Percentiles rank a stretch among this genome's conserved stretches.
Evolutionary conservation across 2,888 invertebrate species (phyloP).

Genomic region (Lordiphosa andalusiaca): DNA sequence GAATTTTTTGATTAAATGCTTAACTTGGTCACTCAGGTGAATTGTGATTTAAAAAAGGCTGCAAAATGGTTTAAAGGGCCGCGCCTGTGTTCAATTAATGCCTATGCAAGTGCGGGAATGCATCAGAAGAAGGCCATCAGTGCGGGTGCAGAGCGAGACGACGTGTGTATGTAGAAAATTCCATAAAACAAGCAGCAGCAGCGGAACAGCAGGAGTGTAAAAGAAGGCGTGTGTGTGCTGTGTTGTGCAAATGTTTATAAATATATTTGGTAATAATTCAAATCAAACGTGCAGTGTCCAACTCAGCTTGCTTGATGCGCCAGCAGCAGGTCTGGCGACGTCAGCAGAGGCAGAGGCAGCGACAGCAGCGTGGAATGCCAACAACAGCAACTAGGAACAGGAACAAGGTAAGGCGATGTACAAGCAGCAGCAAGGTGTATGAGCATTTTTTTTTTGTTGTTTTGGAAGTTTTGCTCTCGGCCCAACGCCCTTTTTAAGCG

Average conservation of each 20-base stretch:
- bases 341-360: constrained; percentile 33
- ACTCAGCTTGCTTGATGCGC: constrained; percentile 49
- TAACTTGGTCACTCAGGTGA: neutral
- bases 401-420: constrained; percentile 25
- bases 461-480: constrained; percentile 42
- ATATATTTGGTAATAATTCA: constrained; percentile 44
- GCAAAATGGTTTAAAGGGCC: constrained; percentile 1
- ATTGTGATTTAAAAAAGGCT: constrained; percentile 5
- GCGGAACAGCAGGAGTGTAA: constrained; percentile 4
- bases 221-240: constrained; percentile 23
- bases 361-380: constrained; percentile 50
- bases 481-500: constrained; percentile 65
- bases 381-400: constrained; percentile 23
- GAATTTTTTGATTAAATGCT: constrained; percentile 29
- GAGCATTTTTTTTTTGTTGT: constrained; percentile 17
- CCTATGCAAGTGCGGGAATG: constrained; percentile 30
- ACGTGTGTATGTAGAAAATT: constrained; percentile 29
- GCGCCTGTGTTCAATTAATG: constrained; percentile 17
- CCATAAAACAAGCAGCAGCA: constrained; percentile 53
- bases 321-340: constrained; percentile 27
- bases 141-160: constrained; percentile 17
- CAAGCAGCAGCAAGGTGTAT: constrained; percentile 8
- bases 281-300: constrained; percentile 57
- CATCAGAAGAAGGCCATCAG: constrained; percentile 17
- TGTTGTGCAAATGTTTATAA: constrained; percentile 66